Evolutionary conservation across 2,888 invertebrate species (phyloP).

Genomic region (Hirtodrosophila cameraria): DNA sequence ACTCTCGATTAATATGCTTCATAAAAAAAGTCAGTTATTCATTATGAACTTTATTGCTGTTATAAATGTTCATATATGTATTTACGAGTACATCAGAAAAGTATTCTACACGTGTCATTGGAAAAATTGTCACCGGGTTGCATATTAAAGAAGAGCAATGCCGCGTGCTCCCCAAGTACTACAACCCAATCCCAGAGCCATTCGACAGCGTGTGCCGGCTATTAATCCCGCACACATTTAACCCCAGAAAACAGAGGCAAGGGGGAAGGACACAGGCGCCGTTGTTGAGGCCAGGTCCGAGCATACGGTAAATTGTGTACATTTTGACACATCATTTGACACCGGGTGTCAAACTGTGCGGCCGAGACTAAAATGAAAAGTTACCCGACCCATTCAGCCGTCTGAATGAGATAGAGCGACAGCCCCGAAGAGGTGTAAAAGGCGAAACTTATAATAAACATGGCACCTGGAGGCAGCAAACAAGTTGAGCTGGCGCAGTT

Average conservation of each 20-base stretch:
- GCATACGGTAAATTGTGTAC: slow-evolving; percentile 74
- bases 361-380: slow-evolving; percentile 72
- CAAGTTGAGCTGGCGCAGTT: slow-evolving; percentile 2
- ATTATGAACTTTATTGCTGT: no score
- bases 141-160: neutral
- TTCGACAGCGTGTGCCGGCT: slow-evolving; percentile 56
- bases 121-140: neutral
- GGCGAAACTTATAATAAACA: slow-evolving; percentile 60
- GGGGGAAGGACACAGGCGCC: no score
- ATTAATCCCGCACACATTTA: slow-evolving; percentile 72
- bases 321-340: slow-evolving; percentile 82
- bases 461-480: slow-evolving; percentile 15
- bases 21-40: no score
- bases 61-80: neutral
- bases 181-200: slow-evolving; percentile 8
- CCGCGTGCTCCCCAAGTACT: slow-evolving; percentile 2
- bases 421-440: slow-evolving; percentile 30
- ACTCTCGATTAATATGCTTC: no score
- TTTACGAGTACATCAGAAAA: neutral
- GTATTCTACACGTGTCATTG: neutral
- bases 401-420: neutral
- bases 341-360: slow-evolving; percentile 69
- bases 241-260: slow-evolving; percentile 34
- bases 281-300: slow-evolving; percentile 36
- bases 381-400: slow-evolving; percentile 30